phyloP scores from a whole-genome alignment of 2,888 invertebrate species.

The Drosophila phalerata region DNA sequence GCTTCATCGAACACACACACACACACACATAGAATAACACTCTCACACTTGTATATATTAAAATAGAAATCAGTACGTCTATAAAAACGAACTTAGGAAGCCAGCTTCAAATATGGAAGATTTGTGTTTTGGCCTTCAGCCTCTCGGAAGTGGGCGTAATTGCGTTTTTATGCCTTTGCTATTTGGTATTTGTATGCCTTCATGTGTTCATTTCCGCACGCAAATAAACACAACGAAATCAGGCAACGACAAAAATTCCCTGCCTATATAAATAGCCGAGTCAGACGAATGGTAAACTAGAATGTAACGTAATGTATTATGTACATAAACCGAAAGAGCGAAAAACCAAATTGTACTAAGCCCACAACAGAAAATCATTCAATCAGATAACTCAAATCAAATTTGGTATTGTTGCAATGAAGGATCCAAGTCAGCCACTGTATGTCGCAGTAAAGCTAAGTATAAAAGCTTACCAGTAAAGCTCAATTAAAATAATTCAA shows the following conservation, averaged over 20 bases:
- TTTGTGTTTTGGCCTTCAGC: conserved; percentile 25
- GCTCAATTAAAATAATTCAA: neutral
- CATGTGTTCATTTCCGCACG: conserved; percentile 80
- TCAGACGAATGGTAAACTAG: conserved; percentile 8
- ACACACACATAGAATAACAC: conserved; percentile 1
- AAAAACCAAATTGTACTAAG: conserved; percentile 10
- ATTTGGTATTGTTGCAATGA: conserved; percentile 3
- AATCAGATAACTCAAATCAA: conserved; percentile 20
- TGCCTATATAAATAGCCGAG: neutral
- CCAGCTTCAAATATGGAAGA: conserved; percentile 42
- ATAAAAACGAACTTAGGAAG: conserved; percentile 62
- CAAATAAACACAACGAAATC: conserved; percentile 69
- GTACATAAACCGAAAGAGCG: conserved; percentile 6
- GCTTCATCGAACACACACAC: conserved; percentile 51
- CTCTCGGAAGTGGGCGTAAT: conserved; percentile 75
- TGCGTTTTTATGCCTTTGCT: conserved; percentile 71
- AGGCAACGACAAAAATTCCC: conserved; percentile 19
- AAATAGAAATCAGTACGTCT: conserved; percentile 54
- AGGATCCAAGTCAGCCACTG: neutral
- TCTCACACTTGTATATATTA: conserved; percentile 46
- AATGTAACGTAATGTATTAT: conserved; percentile 26
- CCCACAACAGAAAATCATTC: conserved; percentile 24
- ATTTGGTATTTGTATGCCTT: conserved; percentile 65
- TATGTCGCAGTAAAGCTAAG: neutral
- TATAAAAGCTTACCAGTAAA: neutral